These are phyloP conservation scores for Anabacerthia variegaticeps DNA, from an alignment of 2,797 vertebrate species.

Conservation along the genomic window DNA sequence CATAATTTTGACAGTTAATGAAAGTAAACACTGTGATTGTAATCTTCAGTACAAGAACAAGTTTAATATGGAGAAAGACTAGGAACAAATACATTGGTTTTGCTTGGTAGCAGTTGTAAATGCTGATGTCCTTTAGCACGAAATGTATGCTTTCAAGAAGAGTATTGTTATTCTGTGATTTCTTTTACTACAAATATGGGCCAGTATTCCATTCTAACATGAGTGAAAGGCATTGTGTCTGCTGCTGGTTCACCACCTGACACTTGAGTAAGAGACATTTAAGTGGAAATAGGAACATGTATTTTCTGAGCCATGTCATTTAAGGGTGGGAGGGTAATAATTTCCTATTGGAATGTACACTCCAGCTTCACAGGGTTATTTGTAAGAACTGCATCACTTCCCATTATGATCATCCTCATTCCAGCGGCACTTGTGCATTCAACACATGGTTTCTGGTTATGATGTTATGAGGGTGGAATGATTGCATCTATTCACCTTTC, in stretches of 20 bases:
- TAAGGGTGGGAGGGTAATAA: constrained; percentile 69
- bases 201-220: constrained; percentile 14
- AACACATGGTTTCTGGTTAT: constrained; percentile 69
- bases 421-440: constrained; percentile 65
- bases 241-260: constrained; percentile 28
- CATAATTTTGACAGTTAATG: background rate
- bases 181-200: background rate
- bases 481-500: constrained; percentile 79
- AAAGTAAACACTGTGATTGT: background rate
- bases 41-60: background rate
- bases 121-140: background rate
- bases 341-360: constrained; percentile 45
- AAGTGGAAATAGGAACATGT: background rate
- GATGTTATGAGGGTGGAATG: constrained; percentile 74
- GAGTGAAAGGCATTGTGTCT: constrained; percentile 40
- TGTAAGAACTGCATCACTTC: constrained; percentile 64
- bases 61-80: background rate
- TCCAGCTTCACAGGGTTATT: constrained; percentile 54
- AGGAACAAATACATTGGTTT: background rate
- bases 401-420: constrained; percentile 74
- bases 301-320: constrained; percentile 9
- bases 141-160: background rate
- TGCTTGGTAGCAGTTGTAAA: background rate
- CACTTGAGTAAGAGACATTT: background rate
- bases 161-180: background rate